Percentiles rank a stretch among this genome's conserved stretches.
These are phyloP conservation scores for Mythimna pallens DNA, from an alignment of 2,888 invertebrate genomes.

Conservation along the genomic window DNA sequence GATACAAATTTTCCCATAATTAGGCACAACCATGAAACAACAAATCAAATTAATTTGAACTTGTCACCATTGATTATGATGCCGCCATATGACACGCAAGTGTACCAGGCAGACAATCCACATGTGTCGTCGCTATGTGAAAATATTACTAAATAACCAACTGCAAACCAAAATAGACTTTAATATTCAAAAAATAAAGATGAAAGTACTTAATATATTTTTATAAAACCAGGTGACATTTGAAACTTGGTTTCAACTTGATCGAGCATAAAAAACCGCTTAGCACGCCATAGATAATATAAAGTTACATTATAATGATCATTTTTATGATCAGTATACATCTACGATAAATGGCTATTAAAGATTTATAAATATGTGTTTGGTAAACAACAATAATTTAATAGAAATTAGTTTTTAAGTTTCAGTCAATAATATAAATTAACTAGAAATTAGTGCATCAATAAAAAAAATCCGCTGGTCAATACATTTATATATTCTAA, in stretches of 20 bases:
- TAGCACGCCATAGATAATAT: conserved; percentile 79
- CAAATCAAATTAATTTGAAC: conserved; percentile 65
- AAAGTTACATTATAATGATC: conserved; percentile 76
- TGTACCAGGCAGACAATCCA: conserved; percentile 72
- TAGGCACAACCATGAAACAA: conserved; percentile 38
- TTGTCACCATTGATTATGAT: conserved; percentile 75
- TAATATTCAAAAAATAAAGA: conserved; percentile 65
- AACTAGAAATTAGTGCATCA: no score
- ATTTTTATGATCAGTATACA: conserved; percentile 62
- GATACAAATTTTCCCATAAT: conserved; percentile 49
- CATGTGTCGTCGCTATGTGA: conserved; percentile 73
- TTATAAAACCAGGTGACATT: conserved; percentile 80
- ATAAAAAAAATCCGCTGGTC: no score
- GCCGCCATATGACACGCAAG: conserved; percentile 79
- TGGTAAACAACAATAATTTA: conserved; percentile 19
- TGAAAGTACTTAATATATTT: conserved; percentile 46
- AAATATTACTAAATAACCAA: conserved; percentile 61
- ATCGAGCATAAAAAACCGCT: conserved; percentile 87
- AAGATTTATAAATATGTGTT: conserved; percentile 22
- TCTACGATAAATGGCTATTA: conserved; percentile 54
- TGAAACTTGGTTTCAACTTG: conserved; percentile 85
- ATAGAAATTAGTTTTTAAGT: conserved; percentile 1
- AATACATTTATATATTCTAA: no score
- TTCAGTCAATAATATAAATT: not conserved
- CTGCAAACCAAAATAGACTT: conserved; percentile 59